A percentile compares a stretch with the other conserved stretches of the same genome.
phyloP scores from a whole-genome alignment of 1,140 invertebrate genomes.

The Panagrolaimus sp. region DNA sequence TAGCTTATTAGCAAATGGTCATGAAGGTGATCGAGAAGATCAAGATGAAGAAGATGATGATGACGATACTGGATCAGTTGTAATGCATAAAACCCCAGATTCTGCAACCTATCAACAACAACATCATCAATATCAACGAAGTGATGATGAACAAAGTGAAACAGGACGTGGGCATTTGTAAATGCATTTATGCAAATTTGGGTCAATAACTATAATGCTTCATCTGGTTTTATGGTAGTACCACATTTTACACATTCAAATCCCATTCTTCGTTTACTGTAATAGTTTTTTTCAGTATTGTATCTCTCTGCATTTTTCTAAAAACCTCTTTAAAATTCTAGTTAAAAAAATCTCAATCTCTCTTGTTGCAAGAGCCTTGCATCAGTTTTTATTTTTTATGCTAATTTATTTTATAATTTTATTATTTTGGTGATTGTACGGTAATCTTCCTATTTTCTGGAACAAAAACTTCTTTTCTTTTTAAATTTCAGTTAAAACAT shows the following conservation, averaged over 20 bases:
- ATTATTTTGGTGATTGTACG: neutral
- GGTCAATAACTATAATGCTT: too few species aligned
- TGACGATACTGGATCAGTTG: neutral
- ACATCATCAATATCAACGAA: neutral
- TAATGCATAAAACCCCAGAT: neutral
- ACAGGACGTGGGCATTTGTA: neutral
- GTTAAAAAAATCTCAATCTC: neutral
- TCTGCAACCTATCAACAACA: neutral
- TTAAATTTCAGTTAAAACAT: neutral
- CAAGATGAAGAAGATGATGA: neutral
- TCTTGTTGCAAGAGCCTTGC: too few species aligned
- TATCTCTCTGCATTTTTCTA: constrained; percentile 2
- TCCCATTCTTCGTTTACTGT: too few species aligned
- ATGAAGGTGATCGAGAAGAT: neutral
- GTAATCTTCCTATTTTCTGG: neutral
- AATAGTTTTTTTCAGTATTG: neutral
- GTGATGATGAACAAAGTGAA: neutral
- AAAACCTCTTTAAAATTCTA: neutral
- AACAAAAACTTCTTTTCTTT: neutral
- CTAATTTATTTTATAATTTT: neutral
- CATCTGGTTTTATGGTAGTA: neutral
- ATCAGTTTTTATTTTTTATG: neutral
- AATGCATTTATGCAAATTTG: neutral
- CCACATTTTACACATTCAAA: neutral
- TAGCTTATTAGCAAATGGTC: neutral